These are phyloP conservation scores for Trinorchestia longiramus DNA, from an alignment of 1,140 invertebrate species.

Conservation along the genomic window DNA sequence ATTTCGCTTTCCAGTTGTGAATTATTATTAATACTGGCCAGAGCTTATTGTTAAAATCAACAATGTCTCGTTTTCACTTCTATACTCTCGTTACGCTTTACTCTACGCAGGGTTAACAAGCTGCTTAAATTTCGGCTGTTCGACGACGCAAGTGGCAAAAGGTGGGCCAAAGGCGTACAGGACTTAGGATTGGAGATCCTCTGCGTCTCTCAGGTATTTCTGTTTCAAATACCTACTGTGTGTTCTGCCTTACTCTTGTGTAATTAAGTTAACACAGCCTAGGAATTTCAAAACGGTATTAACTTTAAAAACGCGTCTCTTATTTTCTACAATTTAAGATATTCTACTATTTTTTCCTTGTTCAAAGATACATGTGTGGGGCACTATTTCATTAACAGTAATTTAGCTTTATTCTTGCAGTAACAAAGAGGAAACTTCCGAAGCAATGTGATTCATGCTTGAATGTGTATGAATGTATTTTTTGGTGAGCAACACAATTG, in stretches of 20 bases:
- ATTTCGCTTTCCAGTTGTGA: neutral
- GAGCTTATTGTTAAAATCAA: neutral
- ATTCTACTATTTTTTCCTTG: too few relatives aligned
- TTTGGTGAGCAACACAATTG: too few relatives aligned
- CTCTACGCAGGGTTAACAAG: conserved; percentile 11
- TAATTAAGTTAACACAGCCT: neutral
- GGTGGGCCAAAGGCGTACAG: conserved; percentile 84
- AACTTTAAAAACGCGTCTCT: too few relatives aligned
- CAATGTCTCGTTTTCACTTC: neutral
- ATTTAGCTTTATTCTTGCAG: too few relatives aligned
- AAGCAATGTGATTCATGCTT: too few relatives aligned
- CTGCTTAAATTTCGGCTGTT: conserved; percentile 76
- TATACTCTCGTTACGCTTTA: neutral
- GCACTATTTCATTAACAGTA: too few relatives aligned
- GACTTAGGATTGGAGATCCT: conserved; percentile 76
- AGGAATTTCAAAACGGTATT: too few relatives aligned
- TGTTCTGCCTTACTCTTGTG: neutral
- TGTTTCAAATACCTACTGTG: conserved; percentile 65
- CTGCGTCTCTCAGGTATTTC: conserved; percentile 76
- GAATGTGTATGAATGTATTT: too few relatives aligned
- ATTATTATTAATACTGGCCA: neutral
- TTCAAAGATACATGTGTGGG: too few relatives aligned
- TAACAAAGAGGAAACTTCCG: too few relatives aligned
- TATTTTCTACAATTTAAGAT: too few relatives aligned
- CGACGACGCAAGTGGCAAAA: conserved; percentile 81